phyloP scores from a whole-genome alignment of 2,888 invertebrate species.

The Proisotoma minuta region DNA sequence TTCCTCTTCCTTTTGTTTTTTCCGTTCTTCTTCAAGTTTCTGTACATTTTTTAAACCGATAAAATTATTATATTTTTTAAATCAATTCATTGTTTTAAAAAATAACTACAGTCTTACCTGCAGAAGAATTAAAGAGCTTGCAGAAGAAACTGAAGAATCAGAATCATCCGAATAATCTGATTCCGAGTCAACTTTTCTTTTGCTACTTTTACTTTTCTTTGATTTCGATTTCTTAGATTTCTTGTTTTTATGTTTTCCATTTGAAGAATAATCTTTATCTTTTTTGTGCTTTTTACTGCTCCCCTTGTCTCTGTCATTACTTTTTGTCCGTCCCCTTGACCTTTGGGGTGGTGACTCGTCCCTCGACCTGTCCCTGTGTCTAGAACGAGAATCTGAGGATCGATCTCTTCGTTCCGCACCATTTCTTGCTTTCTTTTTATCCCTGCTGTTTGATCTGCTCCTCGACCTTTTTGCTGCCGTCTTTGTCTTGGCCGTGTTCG shows the following conservation, averaged over 20 bases:
- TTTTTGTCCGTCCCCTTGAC: not conserved
- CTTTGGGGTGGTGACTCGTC: not conserved
- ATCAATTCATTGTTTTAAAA: not conserved
- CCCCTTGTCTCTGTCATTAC: not conserved
- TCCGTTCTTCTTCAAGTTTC: constrained; percentile 67
- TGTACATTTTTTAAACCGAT: constrained; percentile 2
- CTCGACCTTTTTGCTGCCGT: not conserved
- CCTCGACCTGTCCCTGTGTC: not conserved
- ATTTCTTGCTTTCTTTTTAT: not conserved
- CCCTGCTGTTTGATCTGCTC: not conserved
- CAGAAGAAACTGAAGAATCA: constrained; percentile 11
- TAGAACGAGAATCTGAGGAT: not conserved
- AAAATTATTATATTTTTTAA: not conserved
- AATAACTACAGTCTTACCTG: not conserved
- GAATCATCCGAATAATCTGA: too few relatives aligned
- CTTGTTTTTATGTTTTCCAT: constrained; percentile 10
- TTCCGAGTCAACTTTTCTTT: constrained; percentile 6
- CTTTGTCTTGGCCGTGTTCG: not conserved
- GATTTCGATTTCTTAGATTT: constrained; percentile 24
- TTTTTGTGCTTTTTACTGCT: not conserved
- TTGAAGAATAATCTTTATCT: not conserved
- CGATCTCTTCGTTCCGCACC: not conserved
- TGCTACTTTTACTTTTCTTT: constrained; percentile 20
- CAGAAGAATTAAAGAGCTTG: not conserved
- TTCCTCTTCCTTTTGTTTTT: constrained; percentile 62